Base-by-base conservation (phyloP, 1,140 invertebrate species). In the Drosophila paulistorum region DNA sequence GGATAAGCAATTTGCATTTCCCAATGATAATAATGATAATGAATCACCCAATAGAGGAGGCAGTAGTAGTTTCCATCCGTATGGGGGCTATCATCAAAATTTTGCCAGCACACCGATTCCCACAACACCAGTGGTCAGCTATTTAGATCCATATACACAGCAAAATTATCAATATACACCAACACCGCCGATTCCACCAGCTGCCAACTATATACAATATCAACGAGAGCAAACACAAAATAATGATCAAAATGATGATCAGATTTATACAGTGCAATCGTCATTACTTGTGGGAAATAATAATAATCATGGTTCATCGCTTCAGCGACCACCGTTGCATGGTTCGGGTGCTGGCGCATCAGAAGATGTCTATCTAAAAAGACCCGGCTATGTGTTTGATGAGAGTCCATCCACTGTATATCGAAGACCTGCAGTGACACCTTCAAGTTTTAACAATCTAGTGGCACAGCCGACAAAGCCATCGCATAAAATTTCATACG, bases 371-470 rank as follows among this genome's bases (percentile, higher is more conserved):
- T 87, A 79, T 55, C 54, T 89, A 0, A 91, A 91, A 77, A 85
- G 90, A 23, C 90, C 90, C 7, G 90, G 90, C 51, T 82, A 87
- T n/a, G 90, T 91, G 45, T 91, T 91, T 58, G 90, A 91, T 37
- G 90, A 91, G 48, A 82, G 77, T 45, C 86, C 83, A 4, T 42
- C 75, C 6, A 35, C 71, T 1, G 14, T 60, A 0, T 83, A 81
- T 55, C 69, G 83, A 1, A 65, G 83, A 26, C 89, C 81, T 45
- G 69, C 82, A 23, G 51, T 65, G 9, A 42, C 71, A 6, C 35
- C 58, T 37, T 76, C 26, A 9, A 42, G 63, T 39, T 39, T 39
- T 5, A 3, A 2, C 37, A 39, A 39, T 39, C 37, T 13, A 3
- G 37, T 39, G 1, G 39, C 65, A 13, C 64, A 65, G 4, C 23